Conservation (phyloP, 2,113 vertebrate genomes). For the Coryphaenoides rupestris region DNA sequence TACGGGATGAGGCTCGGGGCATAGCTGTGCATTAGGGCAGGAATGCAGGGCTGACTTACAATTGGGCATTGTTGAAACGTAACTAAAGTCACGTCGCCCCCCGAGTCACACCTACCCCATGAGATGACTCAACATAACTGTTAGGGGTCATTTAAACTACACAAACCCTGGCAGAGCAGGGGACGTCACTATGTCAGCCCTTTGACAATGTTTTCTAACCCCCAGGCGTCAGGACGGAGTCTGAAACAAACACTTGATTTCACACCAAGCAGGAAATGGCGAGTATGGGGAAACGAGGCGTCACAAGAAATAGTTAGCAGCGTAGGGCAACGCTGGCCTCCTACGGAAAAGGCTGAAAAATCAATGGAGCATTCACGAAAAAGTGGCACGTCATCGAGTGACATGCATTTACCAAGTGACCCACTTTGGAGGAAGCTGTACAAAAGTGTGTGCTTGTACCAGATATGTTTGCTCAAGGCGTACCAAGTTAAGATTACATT, state of each 20-base stretch:
- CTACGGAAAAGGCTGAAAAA: background rate
- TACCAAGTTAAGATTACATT: background rate
- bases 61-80: background rate
- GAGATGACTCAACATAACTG: background rate
- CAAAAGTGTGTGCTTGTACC: constrained; percentile 6
- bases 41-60: background rate
- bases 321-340: no score
- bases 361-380: background rate
- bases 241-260: no score
- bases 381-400: background rate
- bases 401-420: constrained; percentile 4
- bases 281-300: no score
- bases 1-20: background rate
- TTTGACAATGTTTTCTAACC: no score
- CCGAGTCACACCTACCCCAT: background rate
- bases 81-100: no score
- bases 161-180: constrained; percentile 6
- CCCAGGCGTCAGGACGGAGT: no score
- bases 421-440: constrained; percentile 14
- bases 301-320: no score
- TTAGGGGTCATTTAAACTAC: no score
- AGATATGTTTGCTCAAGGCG: constrained; percentile 8
- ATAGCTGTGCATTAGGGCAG: background rate
- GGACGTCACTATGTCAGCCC: background rate
- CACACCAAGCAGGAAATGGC: no score